Percentiles rank a stretch among this genome's conserved stretches.
Conservation (phyloP, 2,888 invertebrate species). For the Philaethria dido region DNA sequence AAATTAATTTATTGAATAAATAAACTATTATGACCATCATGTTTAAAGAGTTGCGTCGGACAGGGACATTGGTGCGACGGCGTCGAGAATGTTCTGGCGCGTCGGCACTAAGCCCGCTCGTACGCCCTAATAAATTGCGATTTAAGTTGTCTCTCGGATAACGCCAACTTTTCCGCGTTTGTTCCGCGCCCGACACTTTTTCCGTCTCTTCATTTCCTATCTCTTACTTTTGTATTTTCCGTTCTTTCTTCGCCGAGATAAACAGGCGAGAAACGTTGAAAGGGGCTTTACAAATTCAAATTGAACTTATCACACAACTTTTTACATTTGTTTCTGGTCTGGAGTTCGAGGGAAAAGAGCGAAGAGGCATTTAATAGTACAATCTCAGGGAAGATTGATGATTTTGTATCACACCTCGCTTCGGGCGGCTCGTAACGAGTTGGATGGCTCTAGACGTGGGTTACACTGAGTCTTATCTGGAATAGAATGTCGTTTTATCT, state of each 20-base stretch:
- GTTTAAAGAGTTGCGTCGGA: constrained; percentile 17
- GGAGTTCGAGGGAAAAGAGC: constrained; percentile 80
- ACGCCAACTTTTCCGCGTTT: constrained; percentile 83
- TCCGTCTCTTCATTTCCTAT: constrained; percentile 84
- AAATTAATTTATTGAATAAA: not conserved
- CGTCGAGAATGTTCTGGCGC: constrained; percentile 46
- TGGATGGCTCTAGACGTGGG: constrained; percentile 79
- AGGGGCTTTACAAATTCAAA: constrained; percentile 85
- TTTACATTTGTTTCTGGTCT: constrained; percentile 84
- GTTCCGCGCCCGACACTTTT: constrained; percentile 83
- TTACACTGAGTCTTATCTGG: constrained; percentile 81
- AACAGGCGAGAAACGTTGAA: constrained; percentile 83
- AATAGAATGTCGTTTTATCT: constrained; percentile 82
- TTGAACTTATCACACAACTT: constrained; percentile 85
- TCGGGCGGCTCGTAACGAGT: constrained; percentile 82
- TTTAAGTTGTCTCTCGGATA: constrained; percentile 84
- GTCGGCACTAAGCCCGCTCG: constrained; percentile 73
- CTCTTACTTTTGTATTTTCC: constrained; percentile 84
- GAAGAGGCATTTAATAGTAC: constrained; percentile 84
- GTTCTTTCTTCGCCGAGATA: constrained; percentile 80
- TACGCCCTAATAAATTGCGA: constrained; percentile 83
- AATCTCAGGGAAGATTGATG: constrained; percentile 83
- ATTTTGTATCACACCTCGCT: constrained; percentile 84
- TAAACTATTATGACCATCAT: not conserved
- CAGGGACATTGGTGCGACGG: constrained; percentile 35